phyloP scores from a whole-genome alignment of 2,797 vertebrate species.

The Urosaurus nigricauda region DNA sequence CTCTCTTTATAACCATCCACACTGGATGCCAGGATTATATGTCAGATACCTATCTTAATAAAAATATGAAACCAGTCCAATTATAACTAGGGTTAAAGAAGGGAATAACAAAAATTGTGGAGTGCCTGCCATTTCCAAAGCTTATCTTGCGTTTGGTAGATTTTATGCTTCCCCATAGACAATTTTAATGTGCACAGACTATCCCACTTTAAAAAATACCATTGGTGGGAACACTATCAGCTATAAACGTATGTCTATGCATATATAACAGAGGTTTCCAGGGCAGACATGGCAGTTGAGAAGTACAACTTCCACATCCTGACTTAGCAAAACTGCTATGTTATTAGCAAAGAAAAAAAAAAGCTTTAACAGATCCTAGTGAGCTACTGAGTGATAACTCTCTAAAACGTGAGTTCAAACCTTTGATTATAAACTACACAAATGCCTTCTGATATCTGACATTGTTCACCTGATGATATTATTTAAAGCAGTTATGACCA shows the following conservation, averaged over 20 bases:
- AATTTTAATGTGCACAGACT: background rate
- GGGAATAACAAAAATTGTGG: background rate
- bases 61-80: background rate
- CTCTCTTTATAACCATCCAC: background rate
- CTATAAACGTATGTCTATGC: background rate
- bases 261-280: background rate
- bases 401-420: too few relatives aligned
- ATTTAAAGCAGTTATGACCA: background rate
- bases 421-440: too few relatives aligned
- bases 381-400: too few relatives aligned
- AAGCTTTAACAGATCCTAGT: too few relatives aligned
- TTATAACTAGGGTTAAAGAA: too few relatives aligned
- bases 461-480: background rate
- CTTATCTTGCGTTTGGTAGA: background rate
- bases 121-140: background rate
- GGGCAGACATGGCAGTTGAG: background rate
- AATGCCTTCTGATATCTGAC: too few relatives aligned
- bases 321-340: background rate
- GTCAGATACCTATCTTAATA: background rate
- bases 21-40: background rate
- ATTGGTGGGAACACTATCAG: background rate
- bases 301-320: background rate
- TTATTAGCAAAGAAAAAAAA: background rate
- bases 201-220: background rate
- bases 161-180: too few relatives aligned